phyloP scores from a whole-genome alignment of 53 echinoderm and acorn worm genomes.

The Holothuria scabra region DNA sequence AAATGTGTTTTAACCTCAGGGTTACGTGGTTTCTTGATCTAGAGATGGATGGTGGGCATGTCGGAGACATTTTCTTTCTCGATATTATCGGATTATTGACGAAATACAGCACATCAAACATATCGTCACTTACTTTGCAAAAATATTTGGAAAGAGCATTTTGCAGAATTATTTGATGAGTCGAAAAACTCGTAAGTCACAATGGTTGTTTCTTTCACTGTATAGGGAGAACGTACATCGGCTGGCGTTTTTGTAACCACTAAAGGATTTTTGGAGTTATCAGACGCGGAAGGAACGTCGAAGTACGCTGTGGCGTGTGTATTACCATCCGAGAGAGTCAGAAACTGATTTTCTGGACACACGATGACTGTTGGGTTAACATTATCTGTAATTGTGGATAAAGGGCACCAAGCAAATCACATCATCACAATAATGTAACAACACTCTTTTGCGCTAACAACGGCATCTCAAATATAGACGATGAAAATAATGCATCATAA shows the following conservation, averaged over 20 bases:
- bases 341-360: background rate
- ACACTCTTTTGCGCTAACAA: too few relatives aligned
- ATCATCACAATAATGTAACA: too few relatives aligned
- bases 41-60: too few relatives aligned
- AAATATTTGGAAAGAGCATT: slow-evolving; percentile 47
- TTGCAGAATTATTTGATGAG: slow-evolving; percentile 17
- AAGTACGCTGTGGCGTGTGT: background rate
- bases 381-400: background rate
- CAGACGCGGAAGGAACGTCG: slow-evolving; percentile 52
- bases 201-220: slow-evolving; percentile 47
- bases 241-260: slow-evolving; percentile 50
- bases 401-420: background rate
- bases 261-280: slow-evolving; percentile 50
- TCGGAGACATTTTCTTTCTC: too few relatives aligned
- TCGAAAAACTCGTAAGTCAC: slow-evolving; percentile 61
- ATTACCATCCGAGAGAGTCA: background rate
- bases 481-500: too few relatives aligned
- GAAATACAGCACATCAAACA: too few relatives aligned
- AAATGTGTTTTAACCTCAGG: too few relatives aligned
- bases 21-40: too few relatives aligned
- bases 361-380: background rate
- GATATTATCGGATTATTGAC: too few relatives aligned
- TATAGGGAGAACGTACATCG: slow-evolving; percentile 63
- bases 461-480: too few relatives aligned
- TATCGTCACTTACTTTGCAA: slow-evolving; percentile 46